Base-by-base conservation (phyloP, 1,140 invertebrate species). In the Drosophila aff. region DNA sequence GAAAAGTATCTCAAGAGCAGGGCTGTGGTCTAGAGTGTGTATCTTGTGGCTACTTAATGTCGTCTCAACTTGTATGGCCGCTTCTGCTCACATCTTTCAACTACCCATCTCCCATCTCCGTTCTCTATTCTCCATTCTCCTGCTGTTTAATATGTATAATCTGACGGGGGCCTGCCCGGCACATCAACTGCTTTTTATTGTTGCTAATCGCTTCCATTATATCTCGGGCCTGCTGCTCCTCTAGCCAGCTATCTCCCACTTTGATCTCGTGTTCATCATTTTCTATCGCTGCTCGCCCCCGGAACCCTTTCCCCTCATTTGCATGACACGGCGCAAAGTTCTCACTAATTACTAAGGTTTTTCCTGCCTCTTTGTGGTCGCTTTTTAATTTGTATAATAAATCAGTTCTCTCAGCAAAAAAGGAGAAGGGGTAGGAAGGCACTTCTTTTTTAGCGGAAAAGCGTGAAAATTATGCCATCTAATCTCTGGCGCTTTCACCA, bases 191-290 rank as follows among this genome's bases (percentile, higher is more conserved):
- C 58, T 73, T 78, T 87, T 87, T 81, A 89, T 89, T 84, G 84
- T 80, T 90, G 86, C 83, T 90, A 90, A 90, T 91, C 82, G 85
- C 75, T 90, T 90, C 78, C 81, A 89, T 89, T 90, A 89, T 89
- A 89, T 85, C 85, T 82, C 69, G 80, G 68, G 47, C 57, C 57
- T 65, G 40, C 41, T 67, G 40, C 41, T 68, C 44, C 73, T 68
- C 38, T 46, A 58, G 52, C 59, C 59, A 57, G 61, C 18, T 85
- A 90, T 90, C 85, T 85, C 31, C 74, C 61, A 74, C 63, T 90
- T 85, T 75, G 86, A 90, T 90, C 85, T 90, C 47, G 57, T 57
- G 44, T 78, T 83, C 64, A 71, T 87, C 63, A 68, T 73, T 89
- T 81, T 64, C 60, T 79, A 63, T 64, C 55, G 33, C 44, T 16